Percentiles rank a stretch among this genome's conserved stretches.
Evolutionary conservation across 2,113 vertebrate species (phyloP).

Genomic region (Myocastor coypus): DNA sequence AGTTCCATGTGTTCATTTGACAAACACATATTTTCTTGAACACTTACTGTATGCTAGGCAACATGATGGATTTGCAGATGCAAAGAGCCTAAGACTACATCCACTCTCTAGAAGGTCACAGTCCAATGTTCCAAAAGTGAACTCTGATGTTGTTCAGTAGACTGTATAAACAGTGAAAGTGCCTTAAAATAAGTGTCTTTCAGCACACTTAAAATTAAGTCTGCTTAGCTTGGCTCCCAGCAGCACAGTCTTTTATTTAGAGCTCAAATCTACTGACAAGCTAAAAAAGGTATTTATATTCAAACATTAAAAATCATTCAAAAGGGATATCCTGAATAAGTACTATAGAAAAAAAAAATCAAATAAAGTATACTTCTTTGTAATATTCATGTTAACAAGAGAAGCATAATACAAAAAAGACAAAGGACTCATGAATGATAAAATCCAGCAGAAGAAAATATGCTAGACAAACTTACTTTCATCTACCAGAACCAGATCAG

Average conservation of each 20-base stretch:
- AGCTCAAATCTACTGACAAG: not conserved
- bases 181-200: not conserved
- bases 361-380: not conserved
- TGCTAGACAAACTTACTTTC: not conserved
- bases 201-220: not conserved
- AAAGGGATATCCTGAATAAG: conserved; percentile 21
- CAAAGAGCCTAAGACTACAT: not conserved
- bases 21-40: not conserved
- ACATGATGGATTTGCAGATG: not conserved
- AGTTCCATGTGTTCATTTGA: not conserved
- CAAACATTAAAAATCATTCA: not conserved
- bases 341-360: not conserved
- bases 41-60: not conserved
- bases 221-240: not conserved
- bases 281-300: not conserved
- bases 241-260: not conserved
- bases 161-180: not conserved
- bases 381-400: not conserved
- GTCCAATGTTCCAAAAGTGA: not conserved
- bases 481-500: not conserved
- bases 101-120: not conserved
- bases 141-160: not conserved
- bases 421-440: not conserved
- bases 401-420: not conserved
- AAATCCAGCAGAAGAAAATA: not conserved